phyloP scores from a whole-genome alignment of 2,797 vertebrate species.

The Alcedo atthis region DNA sequence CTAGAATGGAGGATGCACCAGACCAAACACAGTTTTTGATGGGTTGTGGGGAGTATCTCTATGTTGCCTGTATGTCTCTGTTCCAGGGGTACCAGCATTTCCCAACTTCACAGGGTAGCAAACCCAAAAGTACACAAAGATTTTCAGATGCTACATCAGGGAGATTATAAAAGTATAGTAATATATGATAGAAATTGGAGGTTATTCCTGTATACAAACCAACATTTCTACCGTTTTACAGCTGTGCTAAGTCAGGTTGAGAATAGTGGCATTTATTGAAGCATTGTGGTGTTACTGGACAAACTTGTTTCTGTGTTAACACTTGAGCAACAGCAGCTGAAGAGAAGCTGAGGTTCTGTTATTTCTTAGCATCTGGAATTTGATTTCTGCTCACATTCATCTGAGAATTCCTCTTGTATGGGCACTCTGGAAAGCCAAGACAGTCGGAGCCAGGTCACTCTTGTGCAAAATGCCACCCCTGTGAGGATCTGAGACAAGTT shows the following conservation, averaged over 20 bases:
- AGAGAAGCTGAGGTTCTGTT: neutral
- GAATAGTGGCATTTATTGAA: neutral
- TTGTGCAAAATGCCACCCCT: conserved; percentile 37
- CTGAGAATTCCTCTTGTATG: neutral
- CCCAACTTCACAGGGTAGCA: neutral
- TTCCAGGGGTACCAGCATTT: neutral
- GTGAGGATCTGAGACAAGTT: neutral
- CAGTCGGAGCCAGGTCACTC: neutral
- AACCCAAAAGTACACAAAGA: neutral
- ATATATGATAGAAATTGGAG: neutral
- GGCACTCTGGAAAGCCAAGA: neutral
- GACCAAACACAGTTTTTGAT: neutral
- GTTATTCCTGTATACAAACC: neutral
- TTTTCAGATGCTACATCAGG: neutral
- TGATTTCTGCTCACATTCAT: neutral
- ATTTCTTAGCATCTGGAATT: neutral
- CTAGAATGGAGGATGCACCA: neutral
- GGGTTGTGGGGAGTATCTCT: neutral
- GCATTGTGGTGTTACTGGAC: neutral
- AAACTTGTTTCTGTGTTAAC: neutral
- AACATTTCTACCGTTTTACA: neutral
- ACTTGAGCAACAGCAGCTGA: neutral
- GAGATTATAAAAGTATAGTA: neutral
- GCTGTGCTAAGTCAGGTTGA: neutral
- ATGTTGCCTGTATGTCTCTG: rapidly evolving